phyloP scores from a whole-genome alignment of 2,888 invertebrate genomes.

The Cynaeus angustus region DNA sequence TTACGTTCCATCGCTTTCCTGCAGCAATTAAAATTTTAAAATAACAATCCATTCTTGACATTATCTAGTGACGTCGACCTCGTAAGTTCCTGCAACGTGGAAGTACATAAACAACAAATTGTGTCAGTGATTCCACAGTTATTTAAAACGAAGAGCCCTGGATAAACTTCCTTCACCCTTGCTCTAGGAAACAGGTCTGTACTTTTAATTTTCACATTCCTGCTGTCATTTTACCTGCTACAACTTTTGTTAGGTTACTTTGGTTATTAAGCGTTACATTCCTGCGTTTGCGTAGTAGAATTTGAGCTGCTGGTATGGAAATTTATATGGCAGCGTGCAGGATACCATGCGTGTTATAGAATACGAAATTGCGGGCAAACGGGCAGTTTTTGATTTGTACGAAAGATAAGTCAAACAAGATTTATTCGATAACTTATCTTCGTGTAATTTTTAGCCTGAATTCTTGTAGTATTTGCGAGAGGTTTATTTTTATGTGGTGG shows the following conservation, averaged over 20 bases:
- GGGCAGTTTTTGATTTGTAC: constrained; percentile 24
- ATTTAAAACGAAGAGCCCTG: neutral
- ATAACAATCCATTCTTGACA: neutral
- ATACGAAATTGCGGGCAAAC: constrained; percentile 23
- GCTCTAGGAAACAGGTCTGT: neutral
- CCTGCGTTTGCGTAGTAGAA: constrained; percentile 18
- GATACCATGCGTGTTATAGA: constrained; percentile 11
- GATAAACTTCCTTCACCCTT: neutral
- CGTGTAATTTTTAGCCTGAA: constrained; percentile 7
- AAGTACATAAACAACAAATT: neutral
- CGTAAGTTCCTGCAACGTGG: constrained; percentile 32
- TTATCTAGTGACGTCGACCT: constrained; percentile 30
- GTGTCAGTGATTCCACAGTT: too few species aligned
- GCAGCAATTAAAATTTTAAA: too few species aligned
- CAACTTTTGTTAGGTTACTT: constrained; percentile 8
- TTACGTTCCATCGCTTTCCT: neutral
- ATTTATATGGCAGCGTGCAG: constrained; percentile 11
- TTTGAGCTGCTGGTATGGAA: constrained; percentile 3
- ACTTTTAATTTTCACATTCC: constrained; percentile 2
- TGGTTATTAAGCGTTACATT: neutral
- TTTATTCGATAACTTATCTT: constrained; percentile 23
- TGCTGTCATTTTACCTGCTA: constrained; percentile 2
- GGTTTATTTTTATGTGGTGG: constrained; percentile 6
- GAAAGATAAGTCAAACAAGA: constrained; percentile 32
- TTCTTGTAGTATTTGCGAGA: constrained; percentile 2